Base-by-base conservation (phyloP, 2,888 invertebrate genomes). In the Neoaliturus tenellus region DNA sequence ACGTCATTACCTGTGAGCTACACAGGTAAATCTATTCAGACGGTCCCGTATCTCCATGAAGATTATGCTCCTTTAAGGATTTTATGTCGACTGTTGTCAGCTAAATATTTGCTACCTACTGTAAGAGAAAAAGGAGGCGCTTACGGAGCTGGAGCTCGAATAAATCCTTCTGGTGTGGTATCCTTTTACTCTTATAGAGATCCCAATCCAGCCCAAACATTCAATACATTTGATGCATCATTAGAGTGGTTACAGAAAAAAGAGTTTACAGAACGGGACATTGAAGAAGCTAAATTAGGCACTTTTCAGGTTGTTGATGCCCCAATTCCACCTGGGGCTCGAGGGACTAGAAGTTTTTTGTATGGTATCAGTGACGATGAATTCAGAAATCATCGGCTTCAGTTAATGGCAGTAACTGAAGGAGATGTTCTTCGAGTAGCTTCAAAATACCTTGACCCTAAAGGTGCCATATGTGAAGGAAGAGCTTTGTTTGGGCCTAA, bases 71-170 rank as follows among this genome's bases (percentile, higher is more conserved):
- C 94, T 86, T 90, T 98, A 33, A 91, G 94, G 75, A 94, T 98
- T 0, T 90, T 98, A 0, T 95, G 96, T 0, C 93, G 95, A 88
- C 91, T 98, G 58, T 88, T 98, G 41, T 93, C 96, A 0, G 94
- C 96, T 0, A 96, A 96, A 89, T 98, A 96, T 89, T 91, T 98
- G 2, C 95, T 97, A 89, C 95, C 96, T 0, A 95, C 97, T 86
- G 92, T 97, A 0, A 92, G 98, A 84, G 98, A 98, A 90, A 97
- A 97, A 89, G 97, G 98, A 85, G 98, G 98, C 0, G 98, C 98
- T 0, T 99, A 98, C 90, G 98, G 98, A 0, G 96, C 97, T 0
- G 98, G 98, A 0, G 96, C 96, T 0, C 92, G 92, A 86, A 88
- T 96, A 4, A 92, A 93, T 0, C 90, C 93, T 0, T 95, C 96